Conservation (phyloP, 2,888 invertebrate species). For the Drosophila subsilvestris region DNA sequence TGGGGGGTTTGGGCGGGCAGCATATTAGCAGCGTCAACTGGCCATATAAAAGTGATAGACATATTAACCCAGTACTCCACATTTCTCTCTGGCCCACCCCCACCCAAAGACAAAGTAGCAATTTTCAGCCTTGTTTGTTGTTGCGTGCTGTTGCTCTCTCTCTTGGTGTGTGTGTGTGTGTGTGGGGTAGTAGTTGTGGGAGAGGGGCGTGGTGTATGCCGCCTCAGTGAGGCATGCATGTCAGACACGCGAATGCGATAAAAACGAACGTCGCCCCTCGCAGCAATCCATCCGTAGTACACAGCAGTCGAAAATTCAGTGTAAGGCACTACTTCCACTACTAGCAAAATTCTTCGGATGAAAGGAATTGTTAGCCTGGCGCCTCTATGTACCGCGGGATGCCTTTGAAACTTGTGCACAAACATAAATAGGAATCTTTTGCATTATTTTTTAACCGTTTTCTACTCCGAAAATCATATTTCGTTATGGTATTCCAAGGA, state of each 20-base stretch:
- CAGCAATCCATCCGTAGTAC: no score
- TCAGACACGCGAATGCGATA: constrained; percentile 75
- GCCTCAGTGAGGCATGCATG: constrained; percentile 71
- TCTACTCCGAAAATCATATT: background rate
- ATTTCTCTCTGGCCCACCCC: constrained; percentile 53
- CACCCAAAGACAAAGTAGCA: constrained; percentile 75
- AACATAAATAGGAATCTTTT: no score
- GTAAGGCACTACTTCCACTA: constrained; percentile 18
- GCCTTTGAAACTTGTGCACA: no score
- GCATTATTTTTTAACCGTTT: background rate
- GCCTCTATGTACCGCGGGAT: no score
- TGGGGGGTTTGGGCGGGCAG: background rate
- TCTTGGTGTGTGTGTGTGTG: constrained; percentile 15
- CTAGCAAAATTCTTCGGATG: background rate
- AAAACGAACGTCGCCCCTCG: constrained; percentile 54
- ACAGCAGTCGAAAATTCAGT: constrained; percentile 59
- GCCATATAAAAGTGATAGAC: constrained; percentile 76
- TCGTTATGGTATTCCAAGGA: no score
- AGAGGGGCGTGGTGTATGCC: constrained; percentile 30
- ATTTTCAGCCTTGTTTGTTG: constrained; percentile 66
- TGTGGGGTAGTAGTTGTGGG: constrained; percentile 5
- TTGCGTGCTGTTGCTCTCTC: constrained; percentile 57
- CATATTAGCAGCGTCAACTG: constrained; percentile 66
- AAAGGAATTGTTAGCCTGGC: no score
- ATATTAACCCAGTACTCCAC: constrained; percentile 77